Base-by-base conservation (phyloP, 2,113 vertebrate genomes). In the Channa argus region DNA sequence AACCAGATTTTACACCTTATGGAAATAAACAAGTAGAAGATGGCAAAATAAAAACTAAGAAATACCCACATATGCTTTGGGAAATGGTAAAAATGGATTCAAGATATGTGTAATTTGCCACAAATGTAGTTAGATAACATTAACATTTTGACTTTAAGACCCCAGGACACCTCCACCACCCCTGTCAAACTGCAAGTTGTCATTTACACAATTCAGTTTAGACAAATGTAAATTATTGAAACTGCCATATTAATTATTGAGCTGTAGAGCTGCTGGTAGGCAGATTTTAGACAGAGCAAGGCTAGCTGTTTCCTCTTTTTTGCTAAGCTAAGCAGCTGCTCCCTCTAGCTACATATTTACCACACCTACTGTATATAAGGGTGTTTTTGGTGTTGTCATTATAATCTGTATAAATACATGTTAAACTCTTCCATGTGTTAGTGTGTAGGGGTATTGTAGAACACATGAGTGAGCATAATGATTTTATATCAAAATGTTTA, bases 1-100 rank as follows among this genome's bases (percentile, higher is more conserved):
- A 24, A 24, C 60, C 47, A 62, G 59, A 78, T 81, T 75, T 71
- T 24, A 39, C 68, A 63, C 44, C 45, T 36, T 43, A 70, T 81
- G 59, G 41, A 63, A 79, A 51, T 59, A 44, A 74, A 80, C 34
- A 39, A 45, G 46, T 66, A 7, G 38, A 6, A 24, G 24, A 24
- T 24, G 24, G 24, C 24, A 24, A 24, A 24, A 24, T 24, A 24
- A 24, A 24, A 24, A 24, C 24, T 24, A 24, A 24, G 24, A 24
- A 24, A 24, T 24, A 24, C 24, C 24, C 24, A 24, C 24, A 24
- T 24, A 24, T 24, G 24, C 24, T 24, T 24, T 24, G 24, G 24
- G 24, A 24, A 24, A 24, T 24, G 24, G 24, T 24, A 24, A 24
- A 24, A 24, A 24, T 24, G 24, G 24, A 24, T 24, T 24, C 24